Percentiles rank a stretch among this genome's conserved stretches.
Evolutionary conservation across 92 coral and sea anemone genomes (phyloP).

Genomic region (Anthopleura xanthogrammica): DNA sequence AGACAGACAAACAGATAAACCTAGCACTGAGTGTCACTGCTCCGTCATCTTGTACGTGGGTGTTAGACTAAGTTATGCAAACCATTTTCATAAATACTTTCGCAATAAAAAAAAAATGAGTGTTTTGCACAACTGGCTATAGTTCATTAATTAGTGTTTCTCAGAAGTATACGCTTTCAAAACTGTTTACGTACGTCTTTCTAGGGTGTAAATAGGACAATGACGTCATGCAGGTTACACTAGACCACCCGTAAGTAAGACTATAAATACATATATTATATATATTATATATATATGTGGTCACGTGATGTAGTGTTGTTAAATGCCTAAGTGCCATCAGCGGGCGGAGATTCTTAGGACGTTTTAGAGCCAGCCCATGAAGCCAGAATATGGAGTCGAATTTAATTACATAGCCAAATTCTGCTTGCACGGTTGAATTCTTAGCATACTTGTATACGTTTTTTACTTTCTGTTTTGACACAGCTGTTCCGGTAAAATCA

Average conservation of each 20-base stretch:
- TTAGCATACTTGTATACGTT: too few species aligned
- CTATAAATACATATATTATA: neutral
- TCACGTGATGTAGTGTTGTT: neutral
- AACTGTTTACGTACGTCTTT: neutral
- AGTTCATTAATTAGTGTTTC: neutral
- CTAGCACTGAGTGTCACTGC: neutral
- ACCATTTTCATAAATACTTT: neutral
- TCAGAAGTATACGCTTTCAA: neutral
- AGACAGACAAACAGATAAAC: neutral
- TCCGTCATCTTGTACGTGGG: slow-evolving; percentile 3
- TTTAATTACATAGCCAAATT: neutral
- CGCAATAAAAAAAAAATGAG: neutral
- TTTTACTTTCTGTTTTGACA: neutral
- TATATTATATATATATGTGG: neutral
- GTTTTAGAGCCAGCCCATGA: neutral
- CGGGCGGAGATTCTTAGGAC: neutral
- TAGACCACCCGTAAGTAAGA: neutral
- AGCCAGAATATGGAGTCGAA: neutral
- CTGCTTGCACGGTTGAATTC: too few species aligned
- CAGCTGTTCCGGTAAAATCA: neutral
- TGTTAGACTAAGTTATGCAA: neutral
- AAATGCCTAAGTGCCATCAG: neutral
- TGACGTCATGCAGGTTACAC: neutral
- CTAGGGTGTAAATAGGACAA: neutral
- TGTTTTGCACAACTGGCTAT: neutral